These are phyloP conservation scores for Caenorhabditis sp. DNA, from an alignment of 2,888 invertebrate species.

Conservation along the genomic window DNA sequence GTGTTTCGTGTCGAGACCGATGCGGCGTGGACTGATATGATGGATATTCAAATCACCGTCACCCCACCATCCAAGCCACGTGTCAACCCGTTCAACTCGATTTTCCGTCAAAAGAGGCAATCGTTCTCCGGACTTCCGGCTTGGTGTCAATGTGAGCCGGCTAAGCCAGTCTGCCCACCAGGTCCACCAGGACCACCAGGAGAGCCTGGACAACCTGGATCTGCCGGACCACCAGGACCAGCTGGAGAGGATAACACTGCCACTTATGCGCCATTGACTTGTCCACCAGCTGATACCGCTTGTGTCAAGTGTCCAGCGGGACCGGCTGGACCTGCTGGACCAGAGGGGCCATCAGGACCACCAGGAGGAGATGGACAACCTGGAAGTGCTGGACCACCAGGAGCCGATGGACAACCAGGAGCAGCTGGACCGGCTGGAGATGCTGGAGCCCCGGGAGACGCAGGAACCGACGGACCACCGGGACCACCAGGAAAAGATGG, in stretches of 20 bases:
- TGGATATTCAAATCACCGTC: slow-evolving; percentile 66
- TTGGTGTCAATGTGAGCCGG: slow-evolving; percentile 53
- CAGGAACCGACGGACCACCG: slow-evolving; percentile 37
- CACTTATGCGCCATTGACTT: slow-evolving; percentile 44
- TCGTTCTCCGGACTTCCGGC: slow-evolving; percentile 46
- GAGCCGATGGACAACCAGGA: slow-evolving; percentile 43
- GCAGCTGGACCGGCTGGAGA: slow-evolving; percentile 42
- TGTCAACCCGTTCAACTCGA: slow-evolving; percentile 54
- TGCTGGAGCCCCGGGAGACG: slow-evolving; percentile 29
- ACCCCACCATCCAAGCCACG: slow-evolving; percentile 64
- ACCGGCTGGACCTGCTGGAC: slow-evolving; percentile 40
- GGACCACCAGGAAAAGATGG: slow-evolving; percentile 43
- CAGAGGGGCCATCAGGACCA: slow-evolving; percentile 40
- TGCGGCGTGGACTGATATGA: slow-evolving; percentile 65
- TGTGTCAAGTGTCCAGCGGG: slow-evolving; percentile 45
- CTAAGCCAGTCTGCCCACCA: slow-evolving; percentile 43
- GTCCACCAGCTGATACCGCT: slow-evolving; percentile 38
- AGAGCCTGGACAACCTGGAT: slow-evolving; percentile 43
- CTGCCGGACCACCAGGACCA: slow-evolving; percentile 43
- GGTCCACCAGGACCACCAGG: slow-evolving; percentile 55
- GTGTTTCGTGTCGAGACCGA: slow-evolving; percentile 68
- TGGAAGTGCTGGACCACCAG: slow-evolving; percentile 36
- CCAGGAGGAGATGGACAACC: slow-evolving; percentile 38
- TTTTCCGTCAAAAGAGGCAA: slow-evolving; percentile 61
- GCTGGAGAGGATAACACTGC: slow-evolving; percentile 41